Evolutionary conservation across 2,113 vertebrate species (phyloP).

Genomic region (Corythoichthys intestinalis): DNA sequence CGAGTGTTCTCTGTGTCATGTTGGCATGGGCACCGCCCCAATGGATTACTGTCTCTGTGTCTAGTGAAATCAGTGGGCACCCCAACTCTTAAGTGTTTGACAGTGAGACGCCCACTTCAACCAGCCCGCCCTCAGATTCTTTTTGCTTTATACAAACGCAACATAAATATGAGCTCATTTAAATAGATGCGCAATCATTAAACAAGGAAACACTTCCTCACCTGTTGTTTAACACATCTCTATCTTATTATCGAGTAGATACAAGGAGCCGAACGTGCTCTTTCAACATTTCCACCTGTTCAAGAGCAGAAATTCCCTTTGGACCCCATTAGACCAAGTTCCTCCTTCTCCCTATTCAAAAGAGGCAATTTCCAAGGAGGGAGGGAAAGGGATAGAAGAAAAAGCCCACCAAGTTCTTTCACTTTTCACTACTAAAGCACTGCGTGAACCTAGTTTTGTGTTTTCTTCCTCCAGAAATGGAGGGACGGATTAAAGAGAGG

Average conservation of each 20-base stretch:
- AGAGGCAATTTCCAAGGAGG: conserved; percentile 82
- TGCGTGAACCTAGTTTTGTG: conserved; percentile 94
- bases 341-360: conserved; percentile 82
- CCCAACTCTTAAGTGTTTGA: conserved; percentile 34
- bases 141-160: neutral
- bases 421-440: conserved; percentile 90
- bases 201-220: neutral
- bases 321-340: conserved; percentile 84
- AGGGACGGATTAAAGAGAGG: conserved; percentile 85
- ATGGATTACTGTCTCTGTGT: conserved; percentile 77
- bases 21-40: conserved; percentile 78
- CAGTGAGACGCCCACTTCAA: conserved; percentile 30
- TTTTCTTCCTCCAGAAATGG: conserved; percentile 79
- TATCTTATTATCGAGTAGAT: conserved; percentile 63
- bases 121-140: conserved; percentile 1
- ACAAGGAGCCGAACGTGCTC: conserved; percentile 60
- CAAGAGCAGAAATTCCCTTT: conserved; percentile 79
- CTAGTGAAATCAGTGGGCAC: conserved; percentile 83
- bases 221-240: neutral
- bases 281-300: conserved; percentile 80
- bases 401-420: conserved; percentile 79
- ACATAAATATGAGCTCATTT: conserved; percentile 5
- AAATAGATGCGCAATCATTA: conserved; percentile 9
- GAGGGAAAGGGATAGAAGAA: conserved; percentile 33
- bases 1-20: conserved; percentile 84